Base-by-base conservation (phyloP, 2,888 invertebrate genomes). In the Bellardia pandia region DNA sequence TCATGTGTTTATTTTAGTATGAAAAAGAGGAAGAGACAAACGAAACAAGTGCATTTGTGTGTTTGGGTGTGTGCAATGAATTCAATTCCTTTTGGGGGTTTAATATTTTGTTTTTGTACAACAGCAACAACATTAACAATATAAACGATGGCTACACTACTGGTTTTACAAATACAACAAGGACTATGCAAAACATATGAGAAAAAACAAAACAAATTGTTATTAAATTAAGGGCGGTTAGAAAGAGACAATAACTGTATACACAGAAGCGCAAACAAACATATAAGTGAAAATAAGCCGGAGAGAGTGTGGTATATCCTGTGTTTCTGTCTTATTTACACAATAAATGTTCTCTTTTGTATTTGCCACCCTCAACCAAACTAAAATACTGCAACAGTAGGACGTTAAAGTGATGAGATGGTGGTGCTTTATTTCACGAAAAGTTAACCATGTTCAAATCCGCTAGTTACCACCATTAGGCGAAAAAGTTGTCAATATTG, bases 391-490 rank as follows among this genome's bases (percentile, higher is more conserved):
- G 53, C 30, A 45, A 45, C 9, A 13, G 30, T 45, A 13, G n/a
- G 2, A n/a, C 60, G 74, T 16, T 33, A 6, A 6, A 45, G 4
- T 40, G 33, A 7, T 42, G 42, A 51, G 74, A 30, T 82, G 62
- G 30, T 79, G 79, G 66, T 78, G 74, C 71, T 74, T 74, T 77
- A 42, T 74, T 69, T 66, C 45, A 79, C 23, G 60, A 85, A 85
- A 85, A 85, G 42, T 82, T 81, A 87, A 87, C 85, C 87, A 87
- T 84, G 80, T 77, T 77, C 74, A 85, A 87, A 87, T 87, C 84
- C 87, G 87, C 74, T 85, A 75, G 77, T 88, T 85, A 88, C 88
- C 86, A 83, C 88, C 82, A 79, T 85, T 83, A 76, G 64, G 42
- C 48, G 56, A 69, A 66, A 78, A 69, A 75, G 37, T 77, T 76